A percentile compares a stretch with the other conserved stretches of the same genome.
These are phyloP conservation scores for Oreortyx pictus DNA, from an alignment of 2,797 vertebrate species.

Conservation along the genomic window DNA sequence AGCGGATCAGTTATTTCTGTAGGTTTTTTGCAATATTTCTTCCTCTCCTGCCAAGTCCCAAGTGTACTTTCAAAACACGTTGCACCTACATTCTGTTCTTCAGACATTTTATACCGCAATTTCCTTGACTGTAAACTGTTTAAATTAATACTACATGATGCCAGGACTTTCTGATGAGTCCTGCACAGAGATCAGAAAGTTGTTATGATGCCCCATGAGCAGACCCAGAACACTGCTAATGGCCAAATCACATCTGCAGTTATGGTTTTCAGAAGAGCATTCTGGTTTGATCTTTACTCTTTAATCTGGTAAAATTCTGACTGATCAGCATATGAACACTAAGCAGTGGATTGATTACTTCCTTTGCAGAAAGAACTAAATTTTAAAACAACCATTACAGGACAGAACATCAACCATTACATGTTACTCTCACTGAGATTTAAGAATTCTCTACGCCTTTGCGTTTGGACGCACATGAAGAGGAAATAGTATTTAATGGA, in stretches of 20 bases:
- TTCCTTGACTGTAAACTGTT: conserved; percentile 45
- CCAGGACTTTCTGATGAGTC: not conserved
- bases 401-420: not conserved
- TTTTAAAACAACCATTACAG: not conserved
- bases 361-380: not conserved
- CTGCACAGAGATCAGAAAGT: not conserved
- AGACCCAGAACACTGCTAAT: not conserved
- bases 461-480: conserved; percentile 37
- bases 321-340: not conserved
- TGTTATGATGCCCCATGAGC: not conserved
- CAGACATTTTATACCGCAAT: conserved; percentile 41
- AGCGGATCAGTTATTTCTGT: not conserved
- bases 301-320: not conserved
- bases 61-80: not conserved
- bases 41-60: not conserved
- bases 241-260: not conserved
- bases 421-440: not conserved
- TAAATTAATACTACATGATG: not conserved
- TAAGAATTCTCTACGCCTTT: conserved; percentile 44
- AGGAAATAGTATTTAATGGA: conserved; percentile 37
- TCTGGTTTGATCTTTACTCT: not conserved
- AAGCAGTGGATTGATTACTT: not conserved
- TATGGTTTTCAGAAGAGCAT: not conserved
- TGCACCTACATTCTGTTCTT: not conserved
- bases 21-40: not conserved